These are phyloP conservation scores for Vespertilio murinus DNA, from an alignment of 2,797 vertebrate genomes.

Conservation along the genomic window DNA sequence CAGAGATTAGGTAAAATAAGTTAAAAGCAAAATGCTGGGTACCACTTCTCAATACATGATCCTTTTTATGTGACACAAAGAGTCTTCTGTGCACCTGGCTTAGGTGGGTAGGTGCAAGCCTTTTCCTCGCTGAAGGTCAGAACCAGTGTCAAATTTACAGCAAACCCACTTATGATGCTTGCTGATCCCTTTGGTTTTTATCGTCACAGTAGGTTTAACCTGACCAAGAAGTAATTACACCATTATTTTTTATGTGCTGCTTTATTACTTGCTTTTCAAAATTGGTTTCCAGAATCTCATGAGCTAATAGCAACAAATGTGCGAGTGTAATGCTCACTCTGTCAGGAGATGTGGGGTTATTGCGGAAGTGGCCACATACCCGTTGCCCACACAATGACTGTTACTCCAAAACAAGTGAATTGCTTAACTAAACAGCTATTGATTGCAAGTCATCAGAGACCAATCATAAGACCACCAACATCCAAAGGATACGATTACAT, in stretches of 20 bases:
- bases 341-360: slow-evolving; percentile 43
- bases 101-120: neutral
- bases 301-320: slow-evolving; percentile 73
- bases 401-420: slow-evolving; percentile 53
- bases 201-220: slow-evolving; percentile 72
- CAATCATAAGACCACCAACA: slow-evolving; percentile 56
- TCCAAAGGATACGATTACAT: slow-evolving; percentile 57
- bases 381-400: slow-evolving; percentile 65
- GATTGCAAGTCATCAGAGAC: slow-evolving; percentile 61
- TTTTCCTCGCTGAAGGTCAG: slow-evolving; percentile 52
- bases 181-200: slow-evolving; percentile 66
- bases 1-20: neutral
- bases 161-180: slow-evolving; percentile 45
- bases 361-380: slow-evolving; percentile 70
- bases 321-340: slow-evolving; percentile 45
- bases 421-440: slow-evolving; percentile 73
- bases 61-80: neutral
- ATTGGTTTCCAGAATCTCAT: slow-evolving; percentile 76
- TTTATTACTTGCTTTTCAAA: slow-evolving; percentile 79
- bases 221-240: slow-evolving; percentile 76
- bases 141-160: slow-evolving; percentile 59
- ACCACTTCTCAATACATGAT: neutral
- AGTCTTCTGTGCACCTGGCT: slow-evolving; percentile 27
- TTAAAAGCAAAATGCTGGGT: neutral
- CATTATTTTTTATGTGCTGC: slow-evolving; percentile 80